Base-by-base conservation (phyloP, 1,140 invertebrate genomes). In the Leptonema lineaticorne region DNA sequence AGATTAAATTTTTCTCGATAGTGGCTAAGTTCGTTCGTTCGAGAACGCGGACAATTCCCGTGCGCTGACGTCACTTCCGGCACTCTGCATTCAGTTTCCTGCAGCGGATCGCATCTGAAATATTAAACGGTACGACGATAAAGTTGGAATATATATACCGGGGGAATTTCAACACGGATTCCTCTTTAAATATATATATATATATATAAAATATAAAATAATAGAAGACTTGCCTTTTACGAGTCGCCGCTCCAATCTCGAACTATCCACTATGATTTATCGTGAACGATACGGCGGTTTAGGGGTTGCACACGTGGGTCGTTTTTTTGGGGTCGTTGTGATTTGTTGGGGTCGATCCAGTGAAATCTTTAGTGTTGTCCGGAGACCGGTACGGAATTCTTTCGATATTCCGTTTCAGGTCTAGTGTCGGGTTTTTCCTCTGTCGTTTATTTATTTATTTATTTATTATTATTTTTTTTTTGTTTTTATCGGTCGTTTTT, bases 351-450 rank as follows among this genome's bases (percentile, higher is more conserved):
- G 45, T 22, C 41, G 22, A 16, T n/a, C 2, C 45, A 50, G 50
- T 64, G 62, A 64, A 64, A 64, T 64, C 62, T 64, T 64, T 46
- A 64, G 30, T 46, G 41, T 64, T 48, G 62, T 64, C 62, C 30
- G 16, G 62, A 29, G 62, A 64, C 58, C 28, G 14, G 58, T 62
- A 28, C 24, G 41, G 24, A 64, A 11, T 64, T 41, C 41, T n/a
- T 33, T 14, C 29, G 29, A 16, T 20, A 28, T 28, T 33, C 28
- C 58, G n/a, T n/a, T n/a, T n/a, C n/a, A n/a, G n/a, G n/a, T n/a
- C n/a, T n/a, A n/a, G n/a, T n/a, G n/a, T n/a, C n/a, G n/a, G n/a
- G n/a, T n/a, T n/a, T n/a, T n/a, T n/a, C n/a, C n/a, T n/a, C n/a
- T n/a, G n/a, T n/a, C n/a, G n/a, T n/a, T n/a, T n/a, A n/a, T n/a